Evolutionary conservation across 2,888 invertebrate species (phyloP).

Genomic region (Celastrina argiolus): DNA sequence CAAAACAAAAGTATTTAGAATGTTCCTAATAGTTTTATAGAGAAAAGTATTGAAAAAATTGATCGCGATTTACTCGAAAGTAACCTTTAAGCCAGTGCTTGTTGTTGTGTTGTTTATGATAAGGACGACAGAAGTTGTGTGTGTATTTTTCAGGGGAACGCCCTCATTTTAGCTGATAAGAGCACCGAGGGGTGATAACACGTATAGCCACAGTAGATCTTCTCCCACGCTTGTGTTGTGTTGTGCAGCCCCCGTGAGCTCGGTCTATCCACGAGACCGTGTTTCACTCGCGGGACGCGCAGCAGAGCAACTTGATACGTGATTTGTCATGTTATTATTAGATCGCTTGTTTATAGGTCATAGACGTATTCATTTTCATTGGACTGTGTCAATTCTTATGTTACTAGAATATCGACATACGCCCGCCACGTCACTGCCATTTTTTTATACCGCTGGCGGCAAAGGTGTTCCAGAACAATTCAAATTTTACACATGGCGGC

Average conservation of each 20-base stretch:
- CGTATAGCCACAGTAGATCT: conserved; percentile 30
- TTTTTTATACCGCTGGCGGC: conserved; percentile 33
- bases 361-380: conserved; percentile 61
- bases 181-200: conserved; percentile 25
- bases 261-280: conserved; percentile 69
- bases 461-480: background rate
- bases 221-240: conserved; percentile 47
- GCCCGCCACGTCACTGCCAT: conserved; percentile 72
- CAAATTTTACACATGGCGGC: conserved; percentile 2
- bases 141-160: conserved; percentile 20
- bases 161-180: conserved; percentile 27
- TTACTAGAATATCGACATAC: conserved; percentile 81
- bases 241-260: conserved; percentile 59
- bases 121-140: too few relatives aligned
- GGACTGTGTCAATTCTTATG: conserved; percentile 83
- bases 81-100: too few relatives aligned
- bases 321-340: conserved; percentile 59
- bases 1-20: too few relatives aligned
- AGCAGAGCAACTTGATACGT: conserved; percentile 53
- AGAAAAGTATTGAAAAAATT: too few relatives aligned
- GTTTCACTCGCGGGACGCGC: conserved; percentile 64
- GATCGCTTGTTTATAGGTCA: conserved; percentile 53
- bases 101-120: too few relatives aligned
- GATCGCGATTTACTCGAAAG: too few relatives aligned
- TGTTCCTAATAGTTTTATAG: too few relatives aligned